Evolutionary conservation across 2,888 invertebrate species (phyloP), one percentile per base, ranked within the genome.

Genomic region (Hirtodrosophila confusa): DNA sequence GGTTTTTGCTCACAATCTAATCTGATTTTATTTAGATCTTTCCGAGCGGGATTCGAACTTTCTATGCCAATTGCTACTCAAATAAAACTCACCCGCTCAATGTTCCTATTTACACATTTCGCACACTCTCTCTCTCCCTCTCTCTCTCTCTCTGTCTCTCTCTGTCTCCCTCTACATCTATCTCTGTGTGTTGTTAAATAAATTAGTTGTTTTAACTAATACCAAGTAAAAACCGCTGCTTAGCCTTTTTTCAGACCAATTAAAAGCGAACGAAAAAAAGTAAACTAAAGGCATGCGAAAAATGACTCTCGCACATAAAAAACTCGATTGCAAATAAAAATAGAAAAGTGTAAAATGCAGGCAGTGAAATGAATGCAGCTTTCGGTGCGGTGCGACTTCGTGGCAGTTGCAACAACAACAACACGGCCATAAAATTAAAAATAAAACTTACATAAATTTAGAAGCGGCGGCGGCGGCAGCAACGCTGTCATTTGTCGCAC

Each of bases 381-480:
- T 67, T 7, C 9, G 31, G 31, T 31, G 67, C 50, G 54, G 24
- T 54, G 45, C 36, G 73, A 72, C 72, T 72, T 77, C 56, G 77
- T 56, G 65, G 53, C 71, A 55, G 58, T 48, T 57, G 57, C 66
- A 66, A 27, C 51, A 80, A 44, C 63, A 55, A 67, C 55, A 68
- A 72, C 64, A 71, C 77, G 55, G 61, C 70, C 85, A 85, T 69
- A 65, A 69, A 87, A 87, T 79, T 87, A 83, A 79, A 82, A 82
- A 82, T 82, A 82, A 82, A 85, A 82, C 83, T 82, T 87, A 87
- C 86, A 82, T 87, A 87, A 82, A 86, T 87, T 85, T 85, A 82
- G 82, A 78, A 78, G 63, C 61, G 50, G 23, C 57, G 48, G 41
- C 66, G 48, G 56, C 73, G 41, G 24, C 39, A 5, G 49, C 50